Conservation (phyloP, 2,888 invertebrate species). For the Pristionchus maxplancki region DNA sequence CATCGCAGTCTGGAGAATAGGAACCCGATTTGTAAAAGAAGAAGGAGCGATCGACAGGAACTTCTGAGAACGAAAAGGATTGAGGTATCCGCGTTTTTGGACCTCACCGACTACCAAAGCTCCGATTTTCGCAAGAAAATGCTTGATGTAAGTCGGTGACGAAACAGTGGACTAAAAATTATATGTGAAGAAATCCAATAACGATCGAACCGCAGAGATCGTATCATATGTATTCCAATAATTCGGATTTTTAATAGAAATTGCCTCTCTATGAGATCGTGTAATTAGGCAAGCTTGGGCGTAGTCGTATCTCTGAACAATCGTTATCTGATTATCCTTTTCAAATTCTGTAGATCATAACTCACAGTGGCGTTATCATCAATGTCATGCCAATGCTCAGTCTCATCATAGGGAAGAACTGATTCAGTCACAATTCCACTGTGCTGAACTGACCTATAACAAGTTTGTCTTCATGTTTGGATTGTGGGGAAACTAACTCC, state of each 20-base stretch:
- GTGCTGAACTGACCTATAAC: background rate
- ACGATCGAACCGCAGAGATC: too few relatives aligned
- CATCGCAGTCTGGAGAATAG: background rate
- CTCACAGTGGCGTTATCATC: background rate
- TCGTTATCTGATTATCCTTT: background rate
- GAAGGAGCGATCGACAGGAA: constrained; percentile 27
- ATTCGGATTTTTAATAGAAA: too few relatives aligned
- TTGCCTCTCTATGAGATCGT: background rate
- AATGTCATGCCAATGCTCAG: background rate
- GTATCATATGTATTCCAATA: too few relatives aligned
- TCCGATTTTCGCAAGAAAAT: background rate
- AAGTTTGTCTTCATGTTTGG: background rate
- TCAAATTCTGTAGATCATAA: background rate
- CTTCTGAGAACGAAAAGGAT: too few relatives aligned
- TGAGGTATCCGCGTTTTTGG: too few relatives aligned
- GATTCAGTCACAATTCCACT: background rate
- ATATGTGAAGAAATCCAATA: too few relatives aligned
- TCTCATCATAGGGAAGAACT: background rate
- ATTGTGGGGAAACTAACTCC: background rate
- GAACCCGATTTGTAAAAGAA: background rate
- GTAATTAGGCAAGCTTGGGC: background rate
- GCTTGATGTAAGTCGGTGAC: background rate
- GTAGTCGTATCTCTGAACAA: background rate
- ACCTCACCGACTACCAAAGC: background rate
- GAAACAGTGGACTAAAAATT: too few relatives aligned